phyloP scores from a whole-genome alignment of 2,888 invertebrate species.

The Platycnemis pennipes region DNA sequence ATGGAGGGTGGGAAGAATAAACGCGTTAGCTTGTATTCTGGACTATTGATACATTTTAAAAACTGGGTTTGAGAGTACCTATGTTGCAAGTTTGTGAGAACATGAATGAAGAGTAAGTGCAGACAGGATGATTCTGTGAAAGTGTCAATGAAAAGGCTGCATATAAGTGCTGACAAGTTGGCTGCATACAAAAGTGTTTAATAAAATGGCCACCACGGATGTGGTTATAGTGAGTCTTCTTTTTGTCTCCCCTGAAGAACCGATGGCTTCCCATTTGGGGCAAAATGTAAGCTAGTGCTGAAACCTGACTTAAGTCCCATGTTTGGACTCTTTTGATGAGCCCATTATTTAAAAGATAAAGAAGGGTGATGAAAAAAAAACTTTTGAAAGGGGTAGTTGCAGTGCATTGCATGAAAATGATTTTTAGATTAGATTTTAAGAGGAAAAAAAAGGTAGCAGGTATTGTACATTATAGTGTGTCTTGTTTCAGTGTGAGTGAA shows the following conservation, averaged over 20 bases:
- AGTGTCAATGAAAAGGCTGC: not conserved
- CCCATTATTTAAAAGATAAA: slow-evolving; percentile 58
- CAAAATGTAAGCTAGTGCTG: slow-evolving; percentile 27
- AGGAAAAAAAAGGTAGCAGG: slow-evolving; percentile 65
- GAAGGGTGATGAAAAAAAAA: slow-evolving; percentile 35
- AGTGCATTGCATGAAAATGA: slow-evolving; percentile 61
- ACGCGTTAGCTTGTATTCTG: not conserved
- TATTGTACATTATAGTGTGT: slow-evolving; percentile 66
- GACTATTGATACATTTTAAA: not conserved
- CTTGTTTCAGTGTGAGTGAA: slow-evolving; percentile 50
- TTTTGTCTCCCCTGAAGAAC: slow-evolving; percentile 28
- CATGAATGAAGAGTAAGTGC: slow-evolving; percentile 19
- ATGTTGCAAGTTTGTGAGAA: not conserved
- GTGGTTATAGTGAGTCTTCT: slow-evolving; percentile 34
- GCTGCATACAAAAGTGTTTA: slow-evolving; percentile 43
- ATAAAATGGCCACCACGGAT: not conserved
- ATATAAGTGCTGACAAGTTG: slow-evolving; percentile 37
- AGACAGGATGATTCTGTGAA: slow-evolving; percentile 10
- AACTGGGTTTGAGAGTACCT: not conserved
- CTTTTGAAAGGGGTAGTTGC: slow-evolving; percentile 48
- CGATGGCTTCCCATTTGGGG: slow-evolving; percentile 43
- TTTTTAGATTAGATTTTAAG: slow-evolving; percentile 49
- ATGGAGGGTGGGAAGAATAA: slow-evolving; percentile 1
- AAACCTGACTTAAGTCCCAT: slow-evolving; percentile 21
- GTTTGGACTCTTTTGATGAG: slow-evolving; percentile 59